Evolutionary conservation across 2,888 invertebrate genomes (phyloP), one percentile per base, ranked within the genome.

Genomic region (Tinea semifulvella): DNA sequence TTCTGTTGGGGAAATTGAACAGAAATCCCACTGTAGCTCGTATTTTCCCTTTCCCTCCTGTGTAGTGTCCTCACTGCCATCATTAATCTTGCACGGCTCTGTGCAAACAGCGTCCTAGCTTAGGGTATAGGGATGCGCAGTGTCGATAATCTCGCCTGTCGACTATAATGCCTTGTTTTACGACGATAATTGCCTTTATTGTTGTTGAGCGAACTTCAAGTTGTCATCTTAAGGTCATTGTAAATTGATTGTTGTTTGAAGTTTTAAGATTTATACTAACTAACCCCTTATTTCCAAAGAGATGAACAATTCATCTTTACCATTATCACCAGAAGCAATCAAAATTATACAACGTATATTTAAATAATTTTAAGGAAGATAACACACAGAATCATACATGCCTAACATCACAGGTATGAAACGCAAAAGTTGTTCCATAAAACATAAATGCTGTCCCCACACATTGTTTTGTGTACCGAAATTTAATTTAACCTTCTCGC

Each of bases 31-130:
- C 52, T 51, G 47, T 35, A 47, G 43, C 35, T 25, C 20, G 44
- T 44, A 38, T 39, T 11, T 39, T 35, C 42, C 53, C 50, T 42
- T 46, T 49, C 56, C 53, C 53, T 55, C 44, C 18, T 40, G 40
- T 22, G 13, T 11, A 11, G 20, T 20, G 13, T 62, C 71, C 67
- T 57, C 67, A 62, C 59, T 54, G 62, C 58, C 57, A 68, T 68
- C 73, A 76, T 79, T 79, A 79, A 79, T 79, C 77, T 79, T 77
- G 60, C 61, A 64, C 61, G 64, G 56, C 52, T 50, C 52, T 31
- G 44, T 35, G 44, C 47, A 44, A 39, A 43, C 47, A 43, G 22
- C 46, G 43, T 11, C 20, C 36, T 45, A 28, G 35, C 16, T 19
- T 14, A 56, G 61, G 63, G 65, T 67, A 72, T 65, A 66, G 64